A percentile compares a stretch with the other conserved stretches of the same genome.
These are phyloP conservation scores for Phalacrocorax aristotelis DNA, from an alignment of 2,113 vertebrate species.

Conservation along the genomic window DNA sequence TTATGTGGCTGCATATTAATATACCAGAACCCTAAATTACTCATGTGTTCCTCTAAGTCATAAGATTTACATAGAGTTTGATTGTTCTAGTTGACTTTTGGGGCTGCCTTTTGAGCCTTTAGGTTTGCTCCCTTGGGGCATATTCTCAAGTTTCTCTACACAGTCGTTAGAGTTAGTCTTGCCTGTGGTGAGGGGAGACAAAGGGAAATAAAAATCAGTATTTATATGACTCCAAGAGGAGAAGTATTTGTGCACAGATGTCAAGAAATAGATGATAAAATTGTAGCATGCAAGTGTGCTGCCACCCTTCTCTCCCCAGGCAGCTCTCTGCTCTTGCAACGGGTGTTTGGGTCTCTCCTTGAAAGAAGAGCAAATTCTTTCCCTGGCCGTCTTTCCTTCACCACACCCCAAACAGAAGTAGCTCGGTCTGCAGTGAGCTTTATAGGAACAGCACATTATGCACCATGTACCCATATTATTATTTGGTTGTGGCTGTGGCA, in stretches of 20 bases:
- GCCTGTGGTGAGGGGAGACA: neutral
- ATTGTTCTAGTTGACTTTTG: neutral
- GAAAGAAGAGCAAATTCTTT: neutral
- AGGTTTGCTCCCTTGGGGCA: neutral
- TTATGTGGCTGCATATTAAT: neutral
- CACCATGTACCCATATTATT: neutral
- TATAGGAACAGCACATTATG: neutral
- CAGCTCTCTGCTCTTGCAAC: neutral
- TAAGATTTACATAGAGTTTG: neutral
- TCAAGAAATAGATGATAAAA: neutral
- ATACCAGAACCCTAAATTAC: neutral
- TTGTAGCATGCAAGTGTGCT: neutral
- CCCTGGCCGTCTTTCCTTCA: neutral
- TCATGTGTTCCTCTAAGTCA: neutral
- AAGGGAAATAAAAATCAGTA: neutral
- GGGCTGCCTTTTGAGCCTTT: neutral
- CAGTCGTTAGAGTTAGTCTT: neutral
- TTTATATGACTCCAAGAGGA: neutral
- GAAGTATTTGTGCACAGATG: neutral
- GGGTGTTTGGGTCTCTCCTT: neutral
- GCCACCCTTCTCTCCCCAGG: neutral
- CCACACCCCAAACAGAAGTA: neutral
- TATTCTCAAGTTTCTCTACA: neutral
- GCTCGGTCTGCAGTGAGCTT: neutral
- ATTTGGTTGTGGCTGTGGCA: neutral